Conservation (phyloP, 2,888 invertebrate species). For the Erannis defoliaria region DNA sequence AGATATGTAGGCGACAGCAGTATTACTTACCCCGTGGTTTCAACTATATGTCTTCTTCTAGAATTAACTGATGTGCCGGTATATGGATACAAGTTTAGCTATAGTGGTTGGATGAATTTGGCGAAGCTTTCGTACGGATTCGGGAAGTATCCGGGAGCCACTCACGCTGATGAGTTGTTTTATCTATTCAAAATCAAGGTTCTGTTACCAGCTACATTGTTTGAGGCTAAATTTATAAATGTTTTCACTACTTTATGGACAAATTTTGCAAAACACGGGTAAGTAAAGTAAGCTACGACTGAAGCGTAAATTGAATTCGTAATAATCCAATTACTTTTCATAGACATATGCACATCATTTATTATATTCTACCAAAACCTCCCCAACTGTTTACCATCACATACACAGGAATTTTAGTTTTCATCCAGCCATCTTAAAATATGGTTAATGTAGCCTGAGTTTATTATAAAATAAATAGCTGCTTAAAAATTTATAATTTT, state of each 20-base stretch:
- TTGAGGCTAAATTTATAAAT: conserved; percentile 63
- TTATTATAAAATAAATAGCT: too few relatives aligned
- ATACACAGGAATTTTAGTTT: too few relatives aligned
- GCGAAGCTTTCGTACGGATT: conserved; percentile 66
- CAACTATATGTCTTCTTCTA: conserved; percentile 63
- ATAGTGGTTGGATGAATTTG: conserved; percentile 74
- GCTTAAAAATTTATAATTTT: too few relatives aligned
- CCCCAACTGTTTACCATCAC: too few relatives aligned
- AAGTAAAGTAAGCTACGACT: conserved; percentile 36
- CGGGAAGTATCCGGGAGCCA: conserved; percentile 66
- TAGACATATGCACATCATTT: too few relatives aligned
- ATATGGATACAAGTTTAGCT: conserved; percentile 69
- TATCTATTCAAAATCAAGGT: conserved; percentile 71
- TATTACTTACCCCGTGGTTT: conserved; percentile 68
- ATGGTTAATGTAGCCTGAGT: too few relatives aligned
- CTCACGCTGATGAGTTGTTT: conserved; percentile 80
- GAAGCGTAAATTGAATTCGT: too few relatives aligned
- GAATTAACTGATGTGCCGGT: conserved; percentile 59
- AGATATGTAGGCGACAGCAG: conserved; percentile 71
- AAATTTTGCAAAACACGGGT: conserved; percentile 78
- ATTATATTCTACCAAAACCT: too few relatives aligned
- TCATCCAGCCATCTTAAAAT: too few relatives aligned
- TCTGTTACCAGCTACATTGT: conserved; percentile 52
- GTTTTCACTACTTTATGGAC: conserved; percentile 74
- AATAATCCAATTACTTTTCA: too few relatives aligned